Percentiles rank a stretch among this genome's conserved stretches.
These are phyloP conservation scores for Gastrophysa polygoni DNA, from an alignment of 2,888 invertebrate genomes.

Conservation along the genomic window DNA sequence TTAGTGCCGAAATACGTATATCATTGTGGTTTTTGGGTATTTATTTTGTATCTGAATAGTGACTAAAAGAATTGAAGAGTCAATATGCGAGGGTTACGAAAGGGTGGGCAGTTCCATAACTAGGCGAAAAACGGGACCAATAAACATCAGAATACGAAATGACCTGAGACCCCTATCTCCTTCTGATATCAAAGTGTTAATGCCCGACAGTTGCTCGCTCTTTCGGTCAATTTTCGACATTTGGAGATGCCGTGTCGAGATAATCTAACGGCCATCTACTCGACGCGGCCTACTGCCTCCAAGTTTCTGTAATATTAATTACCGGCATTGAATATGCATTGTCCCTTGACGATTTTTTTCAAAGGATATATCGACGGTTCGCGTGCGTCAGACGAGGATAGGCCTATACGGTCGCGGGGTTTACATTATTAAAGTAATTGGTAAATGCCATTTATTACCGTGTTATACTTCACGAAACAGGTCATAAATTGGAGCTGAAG, in stretches of 20 bases:
- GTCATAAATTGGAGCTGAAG: slow-evolving; percentile 13
- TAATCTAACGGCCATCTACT: slow-evolving; percentile 49
- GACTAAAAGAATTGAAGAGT: no score
- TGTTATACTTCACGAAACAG: slow-evolving; percentile 18
- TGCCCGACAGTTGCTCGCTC: slow-evolving; percentile 48
- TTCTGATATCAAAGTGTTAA: slow-evolving; percentile 48
- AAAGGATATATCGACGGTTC: slow-evolving; percentile 15
- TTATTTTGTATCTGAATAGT: no score
- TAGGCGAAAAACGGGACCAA: slow-evolving; percentile 46
- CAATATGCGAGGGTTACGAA: no score
- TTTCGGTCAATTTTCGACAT: slow-evolving; percentile 49
- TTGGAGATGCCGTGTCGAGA: slow-evolving; percentile 50
- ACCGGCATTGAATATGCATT: slow-evolving; percentile 38
- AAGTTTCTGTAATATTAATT: slow-evolving; percentile 46
- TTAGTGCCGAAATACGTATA: no score
- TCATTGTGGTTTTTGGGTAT: no score
- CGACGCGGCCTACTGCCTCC: slow-evolving; percentile 32
- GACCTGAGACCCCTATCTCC: slow-evolving; percentile 40
- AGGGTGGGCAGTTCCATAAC: slow-evolving; percentile 19
- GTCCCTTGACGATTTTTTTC: slow-evolving; percentile 38
- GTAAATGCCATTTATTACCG: slow-evolving; percentile 25
- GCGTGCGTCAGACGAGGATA: slow-evolving; percentile 23
- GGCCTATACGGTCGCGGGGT: slow-evolving; percentile 9
- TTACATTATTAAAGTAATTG: slow-evolving; percentile 28
- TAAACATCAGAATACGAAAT: slow-evolving; percentile 49